Evolutionary conservation across 1,140 invertebrate species (phyloP).

Genomic region (Trachymyrmex cornetzi): DNA sequence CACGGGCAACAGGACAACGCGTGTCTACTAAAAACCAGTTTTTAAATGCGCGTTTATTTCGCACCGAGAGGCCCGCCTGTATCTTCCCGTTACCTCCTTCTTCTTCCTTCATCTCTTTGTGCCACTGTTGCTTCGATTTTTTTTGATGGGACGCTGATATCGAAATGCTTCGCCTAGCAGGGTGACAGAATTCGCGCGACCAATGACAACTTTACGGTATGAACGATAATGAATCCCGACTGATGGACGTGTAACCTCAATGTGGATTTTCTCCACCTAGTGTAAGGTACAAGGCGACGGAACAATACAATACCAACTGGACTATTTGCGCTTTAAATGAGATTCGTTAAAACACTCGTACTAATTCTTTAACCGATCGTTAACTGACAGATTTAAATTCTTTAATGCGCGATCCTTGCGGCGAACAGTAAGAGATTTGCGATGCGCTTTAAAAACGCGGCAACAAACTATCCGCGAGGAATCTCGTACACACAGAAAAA

Average conservation of each 20-base stretch:
- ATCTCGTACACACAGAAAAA: not conserved
- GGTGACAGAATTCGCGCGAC: constrained; percentile 38
- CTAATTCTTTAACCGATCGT: not conserved
- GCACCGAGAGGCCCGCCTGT: constrained; percentile 56
- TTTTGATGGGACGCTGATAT: constrained; percentile 22
- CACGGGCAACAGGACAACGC: constrained; percentile 83
- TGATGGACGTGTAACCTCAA: not conserved
- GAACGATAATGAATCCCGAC: constrained; percentile 21
- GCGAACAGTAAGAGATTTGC: not conserved
- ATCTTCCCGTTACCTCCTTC: constrained; percentile 15
- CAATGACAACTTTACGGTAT: constrained; percentile 24
- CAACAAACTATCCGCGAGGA: constrained; percentile 1
- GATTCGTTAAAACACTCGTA: not conserved
- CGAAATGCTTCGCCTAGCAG: constrained; percentile 31
- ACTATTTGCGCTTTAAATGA: not conserved
- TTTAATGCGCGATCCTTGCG: not conserved
- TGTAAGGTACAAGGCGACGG: not conserved
- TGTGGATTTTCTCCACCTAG: too few species aligned
- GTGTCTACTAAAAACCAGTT: constrained; percentile 86
- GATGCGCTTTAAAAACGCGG: not conserved
- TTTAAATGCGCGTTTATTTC: constrained; percentile 83
- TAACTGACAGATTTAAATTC: not conserved
- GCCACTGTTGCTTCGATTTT: constrained; percentile 18
- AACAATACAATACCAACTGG: not conserved
- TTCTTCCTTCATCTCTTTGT: constrained; percentile 32